phyloP scores from a whole-genome alignment of 2,797 vertebrate genomes.

The Betta splendens region DNA sequence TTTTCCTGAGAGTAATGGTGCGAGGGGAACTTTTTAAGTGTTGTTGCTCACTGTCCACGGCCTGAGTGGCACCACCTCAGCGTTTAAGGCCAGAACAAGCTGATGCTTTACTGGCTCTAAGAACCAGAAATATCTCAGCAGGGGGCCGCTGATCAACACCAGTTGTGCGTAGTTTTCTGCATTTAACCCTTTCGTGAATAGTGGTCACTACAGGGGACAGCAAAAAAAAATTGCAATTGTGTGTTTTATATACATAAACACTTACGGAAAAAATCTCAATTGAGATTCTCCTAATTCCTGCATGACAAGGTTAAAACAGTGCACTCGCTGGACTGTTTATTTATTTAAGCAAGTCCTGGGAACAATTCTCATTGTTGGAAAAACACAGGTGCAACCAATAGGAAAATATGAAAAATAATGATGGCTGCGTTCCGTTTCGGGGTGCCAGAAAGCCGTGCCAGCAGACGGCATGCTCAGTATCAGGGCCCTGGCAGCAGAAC shows the following conservation, averaged over 20 bases:
- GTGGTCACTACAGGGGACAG: too few species aligned
- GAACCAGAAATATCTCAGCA: slow-evolving; percentile 8
- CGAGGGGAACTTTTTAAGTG: neutral
- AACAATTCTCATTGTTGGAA: neutral
- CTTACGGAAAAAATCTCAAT: too few species aligned
- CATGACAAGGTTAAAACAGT: neutral
- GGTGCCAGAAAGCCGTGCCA: slow-evolving; percentile 18
- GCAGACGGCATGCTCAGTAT: neutral
- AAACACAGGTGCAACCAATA: slow-evolving; percentile 19
- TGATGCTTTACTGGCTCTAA: slow-evolving; percentile 4
- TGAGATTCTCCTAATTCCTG: too few species aligned
- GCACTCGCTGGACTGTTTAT: neutral
- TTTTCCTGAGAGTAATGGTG: slow-evolving; percentile 1
- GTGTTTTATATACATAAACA: too few species aligned
- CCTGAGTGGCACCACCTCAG: slow-evolving; percentile 12
- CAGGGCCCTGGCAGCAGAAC: slow-evolving; percentile 12
- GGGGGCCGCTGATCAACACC: slow-evolving; percentile 19
- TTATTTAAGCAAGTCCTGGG: neutral
- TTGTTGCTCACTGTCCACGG: neutral
- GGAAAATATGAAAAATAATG: slow-evolving; percentile 10
- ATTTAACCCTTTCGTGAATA: too few species aligned
- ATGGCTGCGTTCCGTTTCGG: slow-evolving; percentile 17
- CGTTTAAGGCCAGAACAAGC: neutral
- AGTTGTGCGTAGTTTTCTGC: slow-evolving; percentile 1
- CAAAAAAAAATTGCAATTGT: too few species aligned